These are phyloP conservation scores for Synergus umbraculus DNA, from an alignment of 2,888 invertebrate species.

Conservation along the genomic window DNA sequence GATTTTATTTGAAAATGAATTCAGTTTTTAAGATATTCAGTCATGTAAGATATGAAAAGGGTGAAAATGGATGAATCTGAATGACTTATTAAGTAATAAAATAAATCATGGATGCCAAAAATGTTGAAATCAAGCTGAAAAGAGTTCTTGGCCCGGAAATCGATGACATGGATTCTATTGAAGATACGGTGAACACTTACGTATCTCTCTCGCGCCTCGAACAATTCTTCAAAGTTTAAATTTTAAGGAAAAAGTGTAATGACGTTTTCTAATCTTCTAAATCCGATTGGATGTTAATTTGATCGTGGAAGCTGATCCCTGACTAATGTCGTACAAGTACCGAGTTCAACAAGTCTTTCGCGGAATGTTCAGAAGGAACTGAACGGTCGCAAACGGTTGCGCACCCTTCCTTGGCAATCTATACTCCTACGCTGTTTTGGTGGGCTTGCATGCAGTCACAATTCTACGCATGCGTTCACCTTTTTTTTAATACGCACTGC, in stretches of 20 bases:
- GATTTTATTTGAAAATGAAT: too few species aligned
- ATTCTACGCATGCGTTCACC: constrained; percentile 61
- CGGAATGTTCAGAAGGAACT: constrained; percentile 67
- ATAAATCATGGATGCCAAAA: neutral
- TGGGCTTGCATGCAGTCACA: constrained; percentile 60
- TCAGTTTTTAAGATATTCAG: too few species aligned
- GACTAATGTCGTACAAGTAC: constrained; percentile 1
- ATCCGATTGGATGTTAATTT: neutral
- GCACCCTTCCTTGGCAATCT: constrained; percentile 67
- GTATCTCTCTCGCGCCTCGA: constrained; percentile 33
- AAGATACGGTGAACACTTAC: constrained; percentile 38
- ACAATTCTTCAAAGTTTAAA: constrained; percentile 15
- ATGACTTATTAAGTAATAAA: neutral
- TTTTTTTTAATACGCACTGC: constrained; percentile 52
- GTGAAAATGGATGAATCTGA: too few species aligned
- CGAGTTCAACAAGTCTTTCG: constrained; percentile 66
- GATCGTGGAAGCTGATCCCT: constrained; percentile 1
- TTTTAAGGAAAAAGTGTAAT: neutral
- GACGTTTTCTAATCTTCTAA: neutral
- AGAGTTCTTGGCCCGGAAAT: constrained; percentile 25
- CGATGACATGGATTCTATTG: constrained; percentile 32
- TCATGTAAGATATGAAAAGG: too few species aligned
- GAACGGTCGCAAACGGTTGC: constrained; percentile 57
- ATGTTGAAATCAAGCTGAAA: neutral
- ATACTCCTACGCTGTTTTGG: constrained; percentile 69